These are phyloP conservation scores for Cetonia aurata DNA, from an alignment of 2,888 invertebrate genomes.

Conservation along the genomic window DNA sequence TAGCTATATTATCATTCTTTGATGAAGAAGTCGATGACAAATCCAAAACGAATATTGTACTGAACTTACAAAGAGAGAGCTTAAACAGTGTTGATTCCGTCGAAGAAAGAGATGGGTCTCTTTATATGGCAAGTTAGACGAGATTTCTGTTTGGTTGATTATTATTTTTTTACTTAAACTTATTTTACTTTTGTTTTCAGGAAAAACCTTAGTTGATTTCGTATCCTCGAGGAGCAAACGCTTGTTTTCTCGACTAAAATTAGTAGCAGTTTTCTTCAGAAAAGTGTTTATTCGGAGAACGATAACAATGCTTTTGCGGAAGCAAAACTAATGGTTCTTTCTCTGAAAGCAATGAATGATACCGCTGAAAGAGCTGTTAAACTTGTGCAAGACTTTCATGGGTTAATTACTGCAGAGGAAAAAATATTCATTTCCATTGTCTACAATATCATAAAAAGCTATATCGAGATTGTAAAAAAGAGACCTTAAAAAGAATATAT, in stretches of 20 bases:
- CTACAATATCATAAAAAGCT: too few species aligned
- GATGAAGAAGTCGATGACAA: neutral
- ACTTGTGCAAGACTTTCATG: too few species aligned
- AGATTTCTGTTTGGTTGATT: neutral
- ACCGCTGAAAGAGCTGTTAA: too few species aligned
- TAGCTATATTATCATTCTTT: neutral
- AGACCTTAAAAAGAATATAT: too few species aligned
- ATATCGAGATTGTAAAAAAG: too few species aligned
- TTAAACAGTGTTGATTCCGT: too few species aligned
- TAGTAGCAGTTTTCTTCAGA: neutral
- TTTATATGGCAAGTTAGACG: too few species aligned
- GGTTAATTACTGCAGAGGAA: neutral
- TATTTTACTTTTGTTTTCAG: constrained; percentile 1
- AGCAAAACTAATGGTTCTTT: neutral
- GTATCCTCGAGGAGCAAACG: neutral
- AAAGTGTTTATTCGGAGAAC: neutral
- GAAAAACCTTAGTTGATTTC: neutral
- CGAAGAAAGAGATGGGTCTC: too few species aligned
- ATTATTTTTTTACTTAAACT: neutral
- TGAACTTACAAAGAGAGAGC: too few species aligned
- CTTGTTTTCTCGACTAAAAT: constrained; percentile 2
- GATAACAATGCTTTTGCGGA: too few species aligned
- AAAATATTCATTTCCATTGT: neutral
- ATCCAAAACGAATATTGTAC: too few species aligned
- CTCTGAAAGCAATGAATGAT: constrained; percentile 1